A percentile compares a stretch with the other conserved stretches of the same genome.
Evolutionary conservation across 2,113 vertebrate genomes (phyloP).

Genomic region (Struthio camelus): DNA sequence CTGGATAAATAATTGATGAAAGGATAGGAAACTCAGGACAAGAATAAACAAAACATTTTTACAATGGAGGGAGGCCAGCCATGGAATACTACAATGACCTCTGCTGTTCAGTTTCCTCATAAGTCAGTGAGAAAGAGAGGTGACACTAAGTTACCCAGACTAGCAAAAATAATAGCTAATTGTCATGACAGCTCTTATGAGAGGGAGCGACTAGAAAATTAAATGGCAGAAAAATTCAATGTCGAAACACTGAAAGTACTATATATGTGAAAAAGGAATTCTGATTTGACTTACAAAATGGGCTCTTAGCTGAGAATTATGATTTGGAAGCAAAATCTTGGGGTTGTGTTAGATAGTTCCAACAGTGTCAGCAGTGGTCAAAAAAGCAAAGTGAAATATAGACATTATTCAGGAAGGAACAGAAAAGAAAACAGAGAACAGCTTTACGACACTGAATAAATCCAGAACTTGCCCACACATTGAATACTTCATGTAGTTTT

Average conservation of each 20-base stretch:
- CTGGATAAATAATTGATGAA: not conserved
- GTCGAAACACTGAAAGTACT: not conserved
- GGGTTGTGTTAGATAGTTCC: not conserved
- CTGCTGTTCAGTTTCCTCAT: not conserved
- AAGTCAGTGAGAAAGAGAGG: not conserved
- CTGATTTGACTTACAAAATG: not conserved
- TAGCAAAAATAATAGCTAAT: not conserved
- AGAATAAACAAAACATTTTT: not conserved
- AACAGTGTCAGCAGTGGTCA: not conserved
- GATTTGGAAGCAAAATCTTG: not conserved
- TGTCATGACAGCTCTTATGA: not conserved
- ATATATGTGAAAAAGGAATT: not conserved
- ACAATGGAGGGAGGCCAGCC: not conserved
- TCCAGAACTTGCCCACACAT: not conserved
- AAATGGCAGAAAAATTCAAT: not conserved
- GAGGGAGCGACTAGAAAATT: not conserved
- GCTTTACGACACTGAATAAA: not conserved
- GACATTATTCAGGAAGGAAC: not conserved
- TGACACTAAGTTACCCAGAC: not conserved
- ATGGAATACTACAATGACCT: not conserved
- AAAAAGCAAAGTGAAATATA: not conserved
- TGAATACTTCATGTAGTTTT: not conserved
- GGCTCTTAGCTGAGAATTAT: not conserved
- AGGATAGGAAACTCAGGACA: not conserved
- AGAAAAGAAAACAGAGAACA: not conserved